These are phyloP conservation scores for Patella ulyssiponensis DNA, from an alignment of 2,888 invertebrate genomes.

Conservation along the genomic window DNA sequence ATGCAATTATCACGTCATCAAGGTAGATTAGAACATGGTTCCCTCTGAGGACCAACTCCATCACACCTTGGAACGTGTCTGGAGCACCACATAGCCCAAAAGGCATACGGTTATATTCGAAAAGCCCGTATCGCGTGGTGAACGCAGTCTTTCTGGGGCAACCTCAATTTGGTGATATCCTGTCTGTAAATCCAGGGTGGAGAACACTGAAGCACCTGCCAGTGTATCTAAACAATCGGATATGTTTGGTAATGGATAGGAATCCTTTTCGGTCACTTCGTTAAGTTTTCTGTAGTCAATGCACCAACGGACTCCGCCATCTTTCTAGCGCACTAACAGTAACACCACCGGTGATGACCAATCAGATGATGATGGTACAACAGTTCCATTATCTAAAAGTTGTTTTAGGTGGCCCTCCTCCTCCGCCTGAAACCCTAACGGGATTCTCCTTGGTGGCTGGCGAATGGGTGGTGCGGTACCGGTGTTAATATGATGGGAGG, in stretches of 20 bases:
- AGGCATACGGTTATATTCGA: conserved; percentile 41
- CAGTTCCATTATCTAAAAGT: conserved; percentile 28
- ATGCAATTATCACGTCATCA: conserved; percentile 38
- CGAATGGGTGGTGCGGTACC: no score
- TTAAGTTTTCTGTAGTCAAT: conserved; percentile 34
- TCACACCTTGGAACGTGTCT: conserved; percentile 39
- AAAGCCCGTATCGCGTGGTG: conserved; percentile 44
- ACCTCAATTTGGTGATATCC: conserved; percentile 29
- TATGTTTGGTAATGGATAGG: conserved; percentile 33
- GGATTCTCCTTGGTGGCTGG: no score
- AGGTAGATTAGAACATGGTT: conserved; percentile 37
- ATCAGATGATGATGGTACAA: conserved; percentile 32
- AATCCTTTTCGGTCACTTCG: conserved; percentile 32
- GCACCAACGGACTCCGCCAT: conserved; percentile 33
- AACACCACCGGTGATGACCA: conserved; percentile 37
- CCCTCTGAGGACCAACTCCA: conserved; percentile 38
- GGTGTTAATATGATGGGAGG: no score
- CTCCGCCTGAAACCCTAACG: no score
- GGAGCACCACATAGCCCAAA: conserved; percentile 47
- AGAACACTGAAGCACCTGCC: no score
- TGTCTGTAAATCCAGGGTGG: no score
- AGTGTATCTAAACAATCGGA: conserved; percentile 37
- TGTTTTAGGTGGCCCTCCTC: no score
- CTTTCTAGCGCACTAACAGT: conserved; percentile 29
- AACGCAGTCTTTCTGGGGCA: conserved; percentile 43